Conservation (phyloP, 2,797 vertebrate genomes). For the Argya squamiceps region DNA sequence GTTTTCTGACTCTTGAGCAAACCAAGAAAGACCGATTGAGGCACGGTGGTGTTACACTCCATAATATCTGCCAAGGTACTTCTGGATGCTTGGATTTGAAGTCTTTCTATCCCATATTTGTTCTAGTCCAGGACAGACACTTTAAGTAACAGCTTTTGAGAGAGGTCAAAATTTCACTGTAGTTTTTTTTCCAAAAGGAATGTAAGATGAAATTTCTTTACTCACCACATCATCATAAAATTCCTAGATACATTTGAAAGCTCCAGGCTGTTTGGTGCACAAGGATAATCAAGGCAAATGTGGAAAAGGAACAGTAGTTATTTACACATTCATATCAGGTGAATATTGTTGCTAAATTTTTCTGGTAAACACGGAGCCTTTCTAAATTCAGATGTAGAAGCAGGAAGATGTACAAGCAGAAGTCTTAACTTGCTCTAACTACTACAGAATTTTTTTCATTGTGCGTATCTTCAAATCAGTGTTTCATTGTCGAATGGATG, state of each 20-base stretch:
- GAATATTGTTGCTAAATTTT: neutral
- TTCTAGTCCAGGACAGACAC: slow-evolving; percentile 52
- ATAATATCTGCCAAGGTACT: slow-evolving; percentile 35
- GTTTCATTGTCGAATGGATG: neutral
- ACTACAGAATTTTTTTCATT: neutral
- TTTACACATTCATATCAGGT: neutral
- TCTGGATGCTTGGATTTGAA: slow-evolving; percentile 22
- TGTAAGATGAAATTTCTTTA: neutral
- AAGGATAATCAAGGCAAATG: neutral
- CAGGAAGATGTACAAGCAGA: slow-evolving; percentile 55
- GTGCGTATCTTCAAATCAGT: neutral
- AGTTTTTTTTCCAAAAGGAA: slow-evolving; percentile 23
- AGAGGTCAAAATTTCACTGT: slow-evolving; percentile 31
- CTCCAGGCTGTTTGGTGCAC: neutral
- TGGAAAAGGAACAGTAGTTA: neutral
- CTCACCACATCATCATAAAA: neutral
- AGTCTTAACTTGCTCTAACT: slow-evolving; percentile 48
- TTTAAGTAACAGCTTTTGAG: slow-evolving; percentile 37
- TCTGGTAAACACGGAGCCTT: neutral
- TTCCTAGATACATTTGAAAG: neutral
- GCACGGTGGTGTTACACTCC: slow-evolving; percentile 29
- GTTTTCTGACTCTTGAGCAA: slow-evolving; percentile 35
- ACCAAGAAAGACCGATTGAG: slow-evolving; percentile 4
- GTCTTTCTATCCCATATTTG: slow-evolving; percentile 35
- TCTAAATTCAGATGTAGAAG: slow-evolving; percentile 51